A percentile compares a stretch with the other conserved stretches of the same genome.
Evolutionary conservation across 92 coral and sea anemone species (phyloP).

Genomic region (Diadumene lineata): DNA sequence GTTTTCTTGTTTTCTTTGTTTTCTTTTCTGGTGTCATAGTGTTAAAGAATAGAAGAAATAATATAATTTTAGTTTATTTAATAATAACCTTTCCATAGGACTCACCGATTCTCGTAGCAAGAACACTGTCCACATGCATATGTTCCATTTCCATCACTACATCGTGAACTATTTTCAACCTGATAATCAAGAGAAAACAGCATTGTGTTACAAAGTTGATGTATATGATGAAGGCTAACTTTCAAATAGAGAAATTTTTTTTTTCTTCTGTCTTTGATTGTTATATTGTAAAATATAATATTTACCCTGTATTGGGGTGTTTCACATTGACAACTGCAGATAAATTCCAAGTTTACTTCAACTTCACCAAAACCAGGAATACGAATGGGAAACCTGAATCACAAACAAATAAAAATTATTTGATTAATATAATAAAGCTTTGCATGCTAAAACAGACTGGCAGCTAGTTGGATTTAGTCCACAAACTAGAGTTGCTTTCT

Average conservation of each 20-base stretch:
- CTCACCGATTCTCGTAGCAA: constrained; percentile 83
- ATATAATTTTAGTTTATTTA: too few relatives aligned
- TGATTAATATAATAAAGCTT: too few relatives aligned
- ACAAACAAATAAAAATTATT: not conserved
- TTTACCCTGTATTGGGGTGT: constrained; percentile 52
- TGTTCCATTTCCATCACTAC: constrained; percentile 72
- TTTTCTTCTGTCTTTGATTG: too few relatives aligned
- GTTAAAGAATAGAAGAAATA: too few relatives aligned
- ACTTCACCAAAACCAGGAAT: constrained; percentile 88
- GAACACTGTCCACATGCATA: constrained; percentile 83
- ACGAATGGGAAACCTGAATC: constrained; percentile 62
- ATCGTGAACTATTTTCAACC: constrained; percentile 71
- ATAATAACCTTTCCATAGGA: not conserved
- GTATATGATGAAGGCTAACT: too few relatives aligned
- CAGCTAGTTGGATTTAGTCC: too few relatives aligned
- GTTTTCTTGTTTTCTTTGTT: too few relatives aligned
- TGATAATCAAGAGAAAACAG: constrained; percentile 1
- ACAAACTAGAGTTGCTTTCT: too few relatives aligned
- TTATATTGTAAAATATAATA: not conserved
- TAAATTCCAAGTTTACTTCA: constrained; percentile 60
- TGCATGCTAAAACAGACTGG: too few relatives aligned
- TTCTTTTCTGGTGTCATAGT: too few relatives aligned
- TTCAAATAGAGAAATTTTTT: too few relatives aligned
- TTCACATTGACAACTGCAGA: constrained; percentile 80
- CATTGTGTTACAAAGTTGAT: too few relatives aligned